These are phyloP conservation scores for Ectemnius lituratus DNA, from an alignment of 2,888 invertebrate genomes.

Conservation along the genomic window DNA sequence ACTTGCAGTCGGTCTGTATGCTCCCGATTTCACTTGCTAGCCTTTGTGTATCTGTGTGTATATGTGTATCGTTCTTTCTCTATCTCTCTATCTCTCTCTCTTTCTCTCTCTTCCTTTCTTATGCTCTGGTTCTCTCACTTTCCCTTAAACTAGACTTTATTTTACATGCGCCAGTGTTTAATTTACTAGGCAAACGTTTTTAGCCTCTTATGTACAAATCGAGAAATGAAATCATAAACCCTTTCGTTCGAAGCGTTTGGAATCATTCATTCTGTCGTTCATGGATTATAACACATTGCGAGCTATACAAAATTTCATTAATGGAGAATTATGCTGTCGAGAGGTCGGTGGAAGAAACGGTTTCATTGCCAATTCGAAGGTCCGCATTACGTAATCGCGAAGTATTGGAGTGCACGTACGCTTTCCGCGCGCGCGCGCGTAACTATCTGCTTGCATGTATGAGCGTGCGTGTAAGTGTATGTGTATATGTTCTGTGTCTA, in stretches of 20 bases:
- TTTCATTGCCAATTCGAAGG: too few species aligned
- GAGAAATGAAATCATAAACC: slow-evolving; percentile 34
- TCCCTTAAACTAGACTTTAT: too few species aligned
- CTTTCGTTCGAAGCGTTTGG: slow-evolving; percentile 1
- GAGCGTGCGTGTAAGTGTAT: neutral
- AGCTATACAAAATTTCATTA: too few species aligned
- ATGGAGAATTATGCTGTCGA: too few species aligned
- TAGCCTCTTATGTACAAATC: slow-evolving; percentile 23
- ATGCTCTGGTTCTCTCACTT: neutral
- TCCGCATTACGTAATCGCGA: too few species aligned
- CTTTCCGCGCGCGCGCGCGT: slow-evolving; percentile 4
- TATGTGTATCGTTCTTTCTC: slow-evolving; percentile 34
- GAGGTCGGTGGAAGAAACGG: too few species aligned
- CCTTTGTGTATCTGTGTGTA: slow-evolving; percentile 19
- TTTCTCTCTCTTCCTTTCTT: neutral
- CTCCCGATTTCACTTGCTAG: slow-evolving; percentile 20
- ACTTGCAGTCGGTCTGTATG: slow-evolving; percentile 27
- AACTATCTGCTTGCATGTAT: too few species aligned
- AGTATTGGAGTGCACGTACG: slow-evolving; percentile 20
- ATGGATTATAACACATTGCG: too few species aligned
- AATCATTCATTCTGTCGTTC: neutral
- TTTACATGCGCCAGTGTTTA: too few species aligned
- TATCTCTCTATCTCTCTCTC: too few species aligned
- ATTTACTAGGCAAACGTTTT: slow-evolving; percentile 18
- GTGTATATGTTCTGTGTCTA: neutral